Base-by-base conservation (phyloP, 1,140 invertebrate species). In the Drosophila takahashii region DNA sequence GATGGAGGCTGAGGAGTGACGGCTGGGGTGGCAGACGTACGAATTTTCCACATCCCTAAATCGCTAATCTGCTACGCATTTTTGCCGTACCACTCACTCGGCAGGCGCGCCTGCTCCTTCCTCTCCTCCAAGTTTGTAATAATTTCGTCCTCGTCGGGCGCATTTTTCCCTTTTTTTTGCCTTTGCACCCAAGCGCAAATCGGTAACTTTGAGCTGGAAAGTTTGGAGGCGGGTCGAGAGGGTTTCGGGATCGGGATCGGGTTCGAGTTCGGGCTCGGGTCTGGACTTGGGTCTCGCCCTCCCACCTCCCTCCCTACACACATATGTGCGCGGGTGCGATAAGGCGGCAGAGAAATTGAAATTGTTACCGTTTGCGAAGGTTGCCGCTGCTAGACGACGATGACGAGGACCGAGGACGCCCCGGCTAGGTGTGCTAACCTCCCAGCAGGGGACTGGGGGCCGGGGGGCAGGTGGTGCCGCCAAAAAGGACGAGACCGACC, bases 1-100 rank as follows among this genome's bases (percentile, higher is more conserved):
- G 18, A n/a, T 52, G 15, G 32, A 4, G 50, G 50, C 11, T 16
- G 39, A 41, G 48, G 51, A 36, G 67, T 26, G 36, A 29, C 13
- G 47, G 3, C 15, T 34, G 34, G 62, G 48, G 72, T 44, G 84
- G 67, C 84, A 89, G 85, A 90, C 84, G 69, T 75, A 90, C 77
- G 77, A 89, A 89, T 89, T 89, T 89, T 89, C 84, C 84, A 80
- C 84, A 89, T 89, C 84, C 80, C 84, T 89, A 89, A 89, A 89
- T 89, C 84, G 84, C 84, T 89, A 90, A 89, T 89, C 85, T 90
- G 79, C 76, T 87, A 87, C 84, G 84, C 84, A 87, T 89, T 89
- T 87, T 80, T 84, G 65, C 80, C 72, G 64, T 89, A 76, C 84
- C 84, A 59, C 54, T 36, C 52, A 41, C 61, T 22, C 22, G 22